Evolutionary conservation across 2,888 invertebrate genomes (phyloP), one percentile per base, ranked within the genome.

Genomic region (Phorcus lineatus): DNA sequence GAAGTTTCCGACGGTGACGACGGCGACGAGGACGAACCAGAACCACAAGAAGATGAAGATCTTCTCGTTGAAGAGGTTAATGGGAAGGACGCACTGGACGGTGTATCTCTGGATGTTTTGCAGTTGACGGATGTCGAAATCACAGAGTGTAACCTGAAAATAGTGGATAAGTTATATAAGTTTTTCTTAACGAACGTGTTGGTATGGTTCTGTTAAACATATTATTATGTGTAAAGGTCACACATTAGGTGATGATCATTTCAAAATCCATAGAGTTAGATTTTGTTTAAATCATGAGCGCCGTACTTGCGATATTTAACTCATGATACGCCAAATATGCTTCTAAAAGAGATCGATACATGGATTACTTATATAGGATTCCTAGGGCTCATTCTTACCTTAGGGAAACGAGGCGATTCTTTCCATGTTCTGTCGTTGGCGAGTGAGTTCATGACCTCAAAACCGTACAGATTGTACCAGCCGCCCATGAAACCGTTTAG

Each of bases 11-110:
- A 82, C 79, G 55, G 90, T 90, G 11, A 87, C 81, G 76, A 85
- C 77, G 81, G 90, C 88, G 47, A 91, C 89, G 24, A 90, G 80
- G 77, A 89, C 89, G 67, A 89, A 89, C 91, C 91, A 91, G 85
- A 91, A 91, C 91, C 91, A 91, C 11, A 91, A 84, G 83, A 91
- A 90, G 36, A 87, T 88, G 83, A 90, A 91, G 82, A 91, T 90
- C 83, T 91, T 90, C 83, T 91, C 91, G 85, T 91, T 91, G 83
- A 91, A 91, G 70, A 91, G 84, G 82, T 91, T 91, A 82, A 91
- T 91, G 11, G 91, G 90, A 22, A 91, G 82, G 0, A 88, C 89
- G 74, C 90, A 90, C 80, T 90, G 90, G 3, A 91, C 89, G 6
- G 89, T 90, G 86, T 88, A 88, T 75, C 89, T 83, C 85, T 90